Evolutionary conservation across 2,113 vertebrate species (phyloP).

Genomic region (Nibea albiflora): DNA sequence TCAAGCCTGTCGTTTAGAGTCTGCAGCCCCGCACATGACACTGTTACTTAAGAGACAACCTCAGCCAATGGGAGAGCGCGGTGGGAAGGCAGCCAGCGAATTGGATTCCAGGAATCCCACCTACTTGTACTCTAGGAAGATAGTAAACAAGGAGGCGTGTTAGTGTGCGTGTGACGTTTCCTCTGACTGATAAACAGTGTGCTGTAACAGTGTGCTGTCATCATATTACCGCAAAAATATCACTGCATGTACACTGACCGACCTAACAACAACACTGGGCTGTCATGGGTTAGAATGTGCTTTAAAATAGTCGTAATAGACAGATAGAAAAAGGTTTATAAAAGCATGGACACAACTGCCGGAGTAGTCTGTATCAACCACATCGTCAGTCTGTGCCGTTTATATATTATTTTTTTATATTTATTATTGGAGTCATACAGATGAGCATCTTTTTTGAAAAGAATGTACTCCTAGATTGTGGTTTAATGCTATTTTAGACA

Average conservation of each 20-base stretch:
- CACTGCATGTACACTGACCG: background rate
- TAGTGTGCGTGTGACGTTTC: constrained; percentile 4
- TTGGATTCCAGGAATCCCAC: background rate
- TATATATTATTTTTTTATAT: too few species aligned
- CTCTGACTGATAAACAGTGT: constrained; percentile 19
- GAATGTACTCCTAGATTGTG: too few species aligned
- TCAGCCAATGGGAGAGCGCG: constrained; percentile 37
- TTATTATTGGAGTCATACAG: too few species aligned
- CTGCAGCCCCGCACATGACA: background rate
- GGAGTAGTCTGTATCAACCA: too few species aligned
- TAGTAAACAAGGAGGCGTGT: constrained; percentile 35
- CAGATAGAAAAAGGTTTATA: too few species aligned
- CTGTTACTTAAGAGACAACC: background rate
- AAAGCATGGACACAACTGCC: too few species aligned
- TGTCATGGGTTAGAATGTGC: too few species aligned
- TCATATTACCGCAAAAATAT: background rate
- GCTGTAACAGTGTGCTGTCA: background rate
- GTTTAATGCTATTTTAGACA: too few species aligned
- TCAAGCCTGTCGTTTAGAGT: background rate
- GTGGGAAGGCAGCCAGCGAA: constrained; percentile 7
- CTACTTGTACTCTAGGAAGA: background rate
- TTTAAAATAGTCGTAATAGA: too few species aligned
- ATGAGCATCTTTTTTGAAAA: too few species aligned
- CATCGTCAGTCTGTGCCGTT: too few species aligned
- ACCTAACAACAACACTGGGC: background rate